These are phyloP conservation scores for Lasioglossum calceatum DNA, from an alignment of 2,888 invertebrate species.

Conservation along the genomic window DNA sequence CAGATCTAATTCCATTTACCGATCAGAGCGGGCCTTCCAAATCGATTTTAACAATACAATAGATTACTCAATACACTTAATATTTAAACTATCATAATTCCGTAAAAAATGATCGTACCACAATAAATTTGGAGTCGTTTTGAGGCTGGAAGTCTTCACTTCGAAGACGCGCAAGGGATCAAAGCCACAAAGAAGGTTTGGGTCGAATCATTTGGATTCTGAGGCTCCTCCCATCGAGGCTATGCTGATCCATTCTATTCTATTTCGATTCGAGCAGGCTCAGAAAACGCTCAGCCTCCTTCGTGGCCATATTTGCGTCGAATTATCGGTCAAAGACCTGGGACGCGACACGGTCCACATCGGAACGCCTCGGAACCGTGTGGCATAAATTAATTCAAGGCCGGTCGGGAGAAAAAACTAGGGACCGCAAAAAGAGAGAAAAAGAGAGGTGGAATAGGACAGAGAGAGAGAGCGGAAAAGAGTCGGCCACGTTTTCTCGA, in stretches of 20 bases:
- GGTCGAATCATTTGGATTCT: not conserved
- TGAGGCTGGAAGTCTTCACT: not conserved
- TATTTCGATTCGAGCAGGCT: not conserved
- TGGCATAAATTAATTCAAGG: slow-evolving; percentile 56
- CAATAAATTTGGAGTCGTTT: not conserved
- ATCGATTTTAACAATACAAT: not conserved
- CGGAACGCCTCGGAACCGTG: slow-evolving; percentile 16
- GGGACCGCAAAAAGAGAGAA: slow-evolving; percentile 9
- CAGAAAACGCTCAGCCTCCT: not conserved
- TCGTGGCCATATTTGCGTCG: slow-evolving; percentile 8
- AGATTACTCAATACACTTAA: not conserved
- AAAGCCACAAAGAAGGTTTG: not conserved
- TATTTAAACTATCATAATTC: not conserved
- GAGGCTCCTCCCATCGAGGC: not conserved
- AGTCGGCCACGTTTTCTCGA: slow-evolving; percentile 8
- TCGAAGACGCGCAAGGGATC: not conserved
- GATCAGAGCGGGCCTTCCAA: not conserved
- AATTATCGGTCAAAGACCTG: slow-evolving; percentile 16
- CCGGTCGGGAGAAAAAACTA: slow-evolving; percentile 34
- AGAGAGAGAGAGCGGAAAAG: not conserved
- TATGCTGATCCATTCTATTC: not conserved
- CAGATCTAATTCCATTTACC: not conserved
- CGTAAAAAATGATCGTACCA: not conserved
- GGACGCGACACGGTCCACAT: slow-evolving; percentile 5
- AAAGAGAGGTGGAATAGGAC: not conserved